Conservation (phyloP, 92 coral and sea anemone genomes). For the Galaxea fascicularis region DNA sequence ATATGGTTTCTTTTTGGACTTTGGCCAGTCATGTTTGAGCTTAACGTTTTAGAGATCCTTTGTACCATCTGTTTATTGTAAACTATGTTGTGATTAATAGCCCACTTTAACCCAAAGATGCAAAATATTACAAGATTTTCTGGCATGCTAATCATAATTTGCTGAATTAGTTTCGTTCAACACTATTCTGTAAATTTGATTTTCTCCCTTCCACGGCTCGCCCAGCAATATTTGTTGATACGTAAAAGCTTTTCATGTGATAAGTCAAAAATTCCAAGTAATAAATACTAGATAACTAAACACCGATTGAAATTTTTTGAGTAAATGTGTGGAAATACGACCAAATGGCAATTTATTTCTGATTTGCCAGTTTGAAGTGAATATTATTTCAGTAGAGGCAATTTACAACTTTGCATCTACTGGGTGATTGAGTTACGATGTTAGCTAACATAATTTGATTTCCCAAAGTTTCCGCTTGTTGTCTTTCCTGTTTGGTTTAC, state of each 20-base stretch:
- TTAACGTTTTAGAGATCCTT: too few species aligned
- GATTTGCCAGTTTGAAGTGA: not conserved
- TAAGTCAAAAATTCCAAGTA: not conserved
- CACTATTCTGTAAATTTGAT: not conserved
- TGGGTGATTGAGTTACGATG: not conserved
- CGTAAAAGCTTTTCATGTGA: too few species aligned
- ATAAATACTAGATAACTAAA: not conserved
- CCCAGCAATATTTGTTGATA: too few species aligned
- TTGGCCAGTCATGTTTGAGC: too few species aligned
- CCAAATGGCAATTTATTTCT: not conserved
- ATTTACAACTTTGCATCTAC: not conserved
- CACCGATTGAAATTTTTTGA: not conserved
- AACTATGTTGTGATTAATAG: not conserved
- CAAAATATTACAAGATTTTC: not conserved
- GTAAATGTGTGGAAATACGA: not conserved
- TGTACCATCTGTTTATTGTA: not conserved
- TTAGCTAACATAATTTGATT: not conserved
- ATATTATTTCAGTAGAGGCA: not conserved
- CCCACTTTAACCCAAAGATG: not conserved
- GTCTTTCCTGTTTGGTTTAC: not conserved
- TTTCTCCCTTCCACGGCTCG: not conserved
- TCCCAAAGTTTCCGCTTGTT: not conserved
- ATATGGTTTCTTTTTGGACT: too few species aligned
- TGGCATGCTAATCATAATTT: not conserved
- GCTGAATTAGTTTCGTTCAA: not conserved